These are phyloP conservation scores for Trichechus manatus DNA, from an alignment of 2,113 vertebrate species.

Conservation along the genomic window DNA sequence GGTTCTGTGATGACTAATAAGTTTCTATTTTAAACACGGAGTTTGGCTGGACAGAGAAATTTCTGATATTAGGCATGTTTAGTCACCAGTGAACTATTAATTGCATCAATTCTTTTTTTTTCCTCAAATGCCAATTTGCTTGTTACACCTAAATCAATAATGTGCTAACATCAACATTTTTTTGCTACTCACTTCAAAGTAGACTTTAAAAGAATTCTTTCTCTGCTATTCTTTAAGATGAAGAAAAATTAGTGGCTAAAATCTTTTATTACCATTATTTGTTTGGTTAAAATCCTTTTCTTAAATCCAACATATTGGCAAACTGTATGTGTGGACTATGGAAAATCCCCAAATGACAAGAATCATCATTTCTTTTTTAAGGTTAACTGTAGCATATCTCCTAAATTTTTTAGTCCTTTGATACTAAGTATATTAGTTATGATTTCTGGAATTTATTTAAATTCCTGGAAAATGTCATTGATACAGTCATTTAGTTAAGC, in stretches of 20 bases:
- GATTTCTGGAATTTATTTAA: neutral
- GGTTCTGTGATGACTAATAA: neutral
- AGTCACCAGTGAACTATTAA: conserved; percentile 13
- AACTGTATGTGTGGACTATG: neutral
- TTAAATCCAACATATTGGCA: neutral
- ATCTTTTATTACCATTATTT: neutral
- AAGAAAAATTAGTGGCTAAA: neutral
- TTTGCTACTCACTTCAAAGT: neutral
- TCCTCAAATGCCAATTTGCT: neutral
- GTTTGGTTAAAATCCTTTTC: conserved; percentile 31
- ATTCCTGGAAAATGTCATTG: neutral
- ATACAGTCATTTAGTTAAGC: conserved; percentile 36
- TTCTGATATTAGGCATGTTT: conserved; percentile 26
- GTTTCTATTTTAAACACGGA: conserved; percentile 1
- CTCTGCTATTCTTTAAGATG: neutral
- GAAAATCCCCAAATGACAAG: neutral
- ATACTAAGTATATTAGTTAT: neutral
- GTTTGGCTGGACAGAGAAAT: neutral
- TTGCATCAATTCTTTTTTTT: neutral
- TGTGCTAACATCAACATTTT: neutral
- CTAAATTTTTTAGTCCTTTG: neutral
- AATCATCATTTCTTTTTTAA: neutral
- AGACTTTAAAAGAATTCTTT: neutral
- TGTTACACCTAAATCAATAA: conserved; percentile 1
- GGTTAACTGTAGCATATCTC: neutral